These are phyloP conservation scores for Goniozus legneri DNA, from an alignment of 1,140 invertebrate genomes.

Conservation along the genomic window DNA sequence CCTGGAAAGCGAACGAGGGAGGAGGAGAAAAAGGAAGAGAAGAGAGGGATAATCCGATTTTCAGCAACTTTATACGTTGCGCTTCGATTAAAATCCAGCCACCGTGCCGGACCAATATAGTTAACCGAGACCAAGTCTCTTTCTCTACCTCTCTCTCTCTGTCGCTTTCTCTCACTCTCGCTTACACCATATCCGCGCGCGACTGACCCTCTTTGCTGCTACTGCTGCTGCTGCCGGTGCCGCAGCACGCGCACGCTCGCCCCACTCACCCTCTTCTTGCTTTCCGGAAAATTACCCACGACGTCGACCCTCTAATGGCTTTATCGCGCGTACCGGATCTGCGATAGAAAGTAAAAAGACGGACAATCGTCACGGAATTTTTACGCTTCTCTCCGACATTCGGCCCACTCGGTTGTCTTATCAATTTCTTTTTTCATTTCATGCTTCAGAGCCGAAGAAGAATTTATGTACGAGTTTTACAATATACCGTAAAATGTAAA, in stretches of 20 bases:
- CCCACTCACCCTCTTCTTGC: too few species aligned
- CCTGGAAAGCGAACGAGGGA: background rate
- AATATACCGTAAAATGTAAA: too few species aligned
- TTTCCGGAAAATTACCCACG: constrained; percentile 7
- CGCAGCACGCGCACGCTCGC: too few species aligned
- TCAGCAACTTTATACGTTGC: constrained; percentile 52
- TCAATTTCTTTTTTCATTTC: too few species aligned
- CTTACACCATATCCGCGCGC: too few species aligned
- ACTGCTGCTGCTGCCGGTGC: too few species aligned
- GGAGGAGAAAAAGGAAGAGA: constrained; percentile 11
- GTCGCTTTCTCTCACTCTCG: too few species aligned
- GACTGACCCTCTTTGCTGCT: background rate
- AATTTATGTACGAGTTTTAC: too few species aligned
- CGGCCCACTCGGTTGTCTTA: background rate
- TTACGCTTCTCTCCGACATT: background rate
- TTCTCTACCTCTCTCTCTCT: too few species aligned
- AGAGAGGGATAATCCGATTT: constrained; percentile 48
- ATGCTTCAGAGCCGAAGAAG: too few species aligned
- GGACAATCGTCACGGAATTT: too few species aligned
- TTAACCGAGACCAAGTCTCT: too few species aligned
- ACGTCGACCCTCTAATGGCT: constrained; percentile 6
- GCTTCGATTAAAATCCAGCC: constrained; percentile 52
- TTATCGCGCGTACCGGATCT: background rate
- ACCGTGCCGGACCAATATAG: constrained; percentile 45
- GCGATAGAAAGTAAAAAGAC: background rate